Conservation (phyloP, 2,888 invertebrate genomes). For the Parnassius mnemosyne region DNA sequence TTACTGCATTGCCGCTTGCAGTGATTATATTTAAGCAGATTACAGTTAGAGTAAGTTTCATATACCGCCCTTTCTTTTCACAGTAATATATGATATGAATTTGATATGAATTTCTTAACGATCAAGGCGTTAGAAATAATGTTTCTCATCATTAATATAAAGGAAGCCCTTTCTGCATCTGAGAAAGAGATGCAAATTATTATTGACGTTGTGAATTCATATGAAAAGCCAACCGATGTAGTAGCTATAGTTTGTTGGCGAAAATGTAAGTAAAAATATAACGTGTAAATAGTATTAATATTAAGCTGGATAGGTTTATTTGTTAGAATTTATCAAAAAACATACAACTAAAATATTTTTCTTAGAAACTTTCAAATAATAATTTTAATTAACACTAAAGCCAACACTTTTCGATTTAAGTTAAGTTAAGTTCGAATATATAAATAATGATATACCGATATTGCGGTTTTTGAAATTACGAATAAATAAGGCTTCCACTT, state of each 20-base stretch:
- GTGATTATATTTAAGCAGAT: neutral
- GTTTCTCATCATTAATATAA: conserved; percentile 1
- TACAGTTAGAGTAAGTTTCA: neutral
- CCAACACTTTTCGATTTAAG: no score
- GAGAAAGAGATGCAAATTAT: conserved; percentile 44
- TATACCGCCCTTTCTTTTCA: neutral
- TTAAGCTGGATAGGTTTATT: no score
- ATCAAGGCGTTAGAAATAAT: neutral
- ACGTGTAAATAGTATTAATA: no score
- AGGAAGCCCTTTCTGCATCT: conserved; percentile 1
- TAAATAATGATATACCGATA: no score
- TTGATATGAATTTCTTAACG: conserved; percentile 3
- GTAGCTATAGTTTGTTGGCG: conserved; percentile 51
- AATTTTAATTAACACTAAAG: no score
- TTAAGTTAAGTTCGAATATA: no score
- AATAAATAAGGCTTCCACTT: no score
- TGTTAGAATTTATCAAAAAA: no score
- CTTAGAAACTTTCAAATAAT: no score
- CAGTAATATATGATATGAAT: no score
- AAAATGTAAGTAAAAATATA: conserved; percentile 39
- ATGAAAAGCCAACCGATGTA: conserved; percentile 47
- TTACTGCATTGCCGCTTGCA: conserved; percentile 4
- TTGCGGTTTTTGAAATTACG: no score
- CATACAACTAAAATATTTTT: no score
- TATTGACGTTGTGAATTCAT: conserved; percentile 46